Evolutionary conservation across 2,888 invertebrate genomes (phyloP).

Genomic region (Leucophenga maculata): DNA sequence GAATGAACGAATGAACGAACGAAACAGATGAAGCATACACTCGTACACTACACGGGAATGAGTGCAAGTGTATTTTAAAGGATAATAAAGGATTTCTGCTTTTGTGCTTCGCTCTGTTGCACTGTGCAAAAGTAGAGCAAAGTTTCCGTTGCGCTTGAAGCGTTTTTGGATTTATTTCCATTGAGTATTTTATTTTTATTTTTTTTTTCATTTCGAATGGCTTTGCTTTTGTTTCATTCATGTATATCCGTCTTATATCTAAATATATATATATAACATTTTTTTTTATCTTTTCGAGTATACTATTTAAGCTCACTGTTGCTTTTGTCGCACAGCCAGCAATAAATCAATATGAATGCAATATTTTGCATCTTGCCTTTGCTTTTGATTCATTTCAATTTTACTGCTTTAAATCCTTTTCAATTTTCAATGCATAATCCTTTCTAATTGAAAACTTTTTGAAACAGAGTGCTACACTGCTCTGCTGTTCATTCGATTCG

Average conservation of each 20-base stretch:
- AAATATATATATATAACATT: not conserved
- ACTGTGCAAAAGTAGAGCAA: conserved; percentile 18
- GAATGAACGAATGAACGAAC: conserved; percentile 17
- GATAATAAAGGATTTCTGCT: conserved; percentile 27
- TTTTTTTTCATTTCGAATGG: conserved; percentile 7
- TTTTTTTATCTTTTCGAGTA: not conserved
- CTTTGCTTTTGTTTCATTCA: conserved; percentile 23
- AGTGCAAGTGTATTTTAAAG: conserved; percentile 26
- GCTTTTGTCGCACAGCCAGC: conserved; percentile 39
- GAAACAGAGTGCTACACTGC: conserved; percentile 41
- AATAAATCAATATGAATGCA: conserved; percentile 60
- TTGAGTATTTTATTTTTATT: conserved; percentile 9
- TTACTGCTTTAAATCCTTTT: conserved; percentile 58
- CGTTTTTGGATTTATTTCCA: conserved; percentile 14
- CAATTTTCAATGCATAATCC: conserved; percentile 59
- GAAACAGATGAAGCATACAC: conserved; percentile 6
- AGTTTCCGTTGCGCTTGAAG: conserved; percentile 23
- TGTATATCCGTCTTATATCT: conserved; percentile 5
- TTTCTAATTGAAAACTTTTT: conserved; percentile 62
- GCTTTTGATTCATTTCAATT: conserved; percentile 58
- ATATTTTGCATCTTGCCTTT: conserved; percentile 46
- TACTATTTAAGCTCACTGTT: conserved; percentile 52
- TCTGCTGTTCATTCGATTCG: not conserved
- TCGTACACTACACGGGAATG: conserved; percentile 3
- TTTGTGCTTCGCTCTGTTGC: conserved; percentile 27